Conservation (phyloP, 2,113 vertebrate species). For the Chionomys nivalis region DNA sequence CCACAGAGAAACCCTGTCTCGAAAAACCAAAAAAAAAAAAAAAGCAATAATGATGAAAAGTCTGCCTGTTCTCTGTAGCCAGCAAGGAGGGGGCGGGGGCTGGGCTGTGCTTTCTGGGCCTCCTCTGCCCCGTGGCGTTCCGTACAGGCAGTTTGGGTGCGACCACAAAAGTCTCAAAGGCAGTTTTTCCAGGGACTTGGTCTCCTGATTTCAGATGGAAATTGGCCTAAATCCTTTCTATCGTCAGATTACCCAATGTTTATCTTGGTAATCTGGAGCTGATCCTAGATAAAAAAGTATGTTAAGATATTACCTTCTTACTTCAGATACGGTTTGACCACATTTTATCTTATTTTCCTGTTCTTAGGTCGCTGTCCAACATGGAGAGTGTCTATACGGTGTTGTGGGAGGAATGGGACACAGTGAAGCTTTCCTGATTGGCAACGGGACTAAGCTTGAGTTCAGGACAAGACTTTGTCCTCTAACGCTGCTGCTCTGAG, state of each 20-base stretch:
- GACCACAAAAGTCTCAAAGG: not conserved
- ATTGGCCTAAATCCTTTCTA: not conserved
- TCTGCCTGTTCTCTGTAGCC: not conserved
- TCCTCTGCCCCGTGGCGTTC: not conserved
- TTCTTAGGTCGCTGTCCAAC: not conserved
- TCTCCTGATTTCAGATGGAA: not conserved
- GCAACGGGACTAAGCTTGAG: not conserved
- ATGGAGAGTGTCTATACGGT: not conserved
- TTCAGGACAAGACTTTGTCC: constrained; percentile 49
- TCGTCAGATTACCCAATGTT: not conserved
- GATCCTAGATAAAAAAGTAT: not conserved
- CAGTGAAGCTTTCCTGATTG: not conserved
- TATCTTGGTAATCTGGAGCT: not conserved
- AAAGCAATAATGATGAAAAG: too few species aligned
- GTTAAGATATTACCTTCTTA: not conserved
- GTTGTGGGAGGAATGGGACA: not conserved
- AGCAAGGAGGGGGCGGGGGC: too few species aligned
- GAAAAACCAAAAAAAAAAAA: too few species aligned
- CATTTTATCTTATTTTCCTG: constrained; percentile 17
- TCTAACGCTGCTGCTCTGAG: not conserved
- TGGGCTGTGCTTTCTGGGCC: not conserved
- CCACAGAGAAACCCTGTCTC: too few species aligned
- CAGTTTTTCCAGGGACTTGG: not conserved
- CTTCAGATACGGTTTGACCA: not conserved
- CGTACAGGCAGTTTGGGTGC: not conserved